These are phyloP conservation scores for Malurus splendens DNA, from an alignment of 2,797 vertebrate genomes.

Conservation along the genomic window DNA sequence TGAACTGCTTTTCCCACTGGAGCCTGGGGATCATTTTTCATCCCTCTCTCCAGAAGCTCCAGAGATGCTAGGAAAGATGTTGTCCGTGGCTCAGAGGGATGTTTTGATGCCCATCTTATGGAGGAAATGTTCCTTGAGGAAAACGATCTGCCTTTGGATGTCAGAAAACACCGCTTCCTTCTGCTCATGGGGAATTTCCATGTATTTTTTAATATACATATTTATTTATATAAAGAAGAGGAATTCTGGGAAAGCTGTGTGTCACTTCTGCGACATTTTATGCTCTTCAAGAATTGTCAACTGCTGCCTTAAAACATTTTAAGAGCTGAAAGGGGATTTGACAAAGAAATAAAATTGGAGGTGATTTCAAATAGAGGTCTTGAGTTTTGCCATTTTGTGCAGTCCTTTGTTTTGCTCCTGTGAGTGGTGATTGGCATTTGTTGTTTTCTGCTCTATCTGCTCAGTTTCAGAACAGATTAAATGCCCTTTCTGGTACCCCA, in stretches of 20 bases:
- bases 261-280: accelerated
- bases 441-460: neutral
- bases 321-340: neutral
- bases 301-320: neutral
- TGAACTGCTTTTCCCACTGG: neutral
- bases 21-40: accelerated
- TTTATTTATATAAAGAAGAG: neutral
- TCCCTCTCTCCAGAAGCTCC: neutral
- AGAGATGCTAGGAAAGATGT: too few relatives aligned
- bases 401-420: neutral
- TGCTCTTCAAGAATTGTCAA: too few relatives aligned
- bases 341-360: neutral
- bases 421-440: neutral
- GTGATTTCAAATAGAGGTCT: neutral
- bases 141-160: conserved; percentile 76
- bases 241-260: too few relatives aligned
- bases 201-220: neutral
- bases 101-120: conserved; percentile 72
- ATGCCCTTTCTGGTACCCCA: neutral
- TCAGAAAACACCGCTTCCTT: neutral
- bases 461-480: neutral
- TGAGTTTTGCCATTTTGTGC: accelerated
- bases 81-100: conserved; percentile 31
- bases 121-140: conserved; percentile 82
- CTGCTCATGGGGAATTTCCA: accelerated